Evolutionary conservation across 2,797 vertebrate species (phyloP).

Genomic region (Picus viridis): DNA sequence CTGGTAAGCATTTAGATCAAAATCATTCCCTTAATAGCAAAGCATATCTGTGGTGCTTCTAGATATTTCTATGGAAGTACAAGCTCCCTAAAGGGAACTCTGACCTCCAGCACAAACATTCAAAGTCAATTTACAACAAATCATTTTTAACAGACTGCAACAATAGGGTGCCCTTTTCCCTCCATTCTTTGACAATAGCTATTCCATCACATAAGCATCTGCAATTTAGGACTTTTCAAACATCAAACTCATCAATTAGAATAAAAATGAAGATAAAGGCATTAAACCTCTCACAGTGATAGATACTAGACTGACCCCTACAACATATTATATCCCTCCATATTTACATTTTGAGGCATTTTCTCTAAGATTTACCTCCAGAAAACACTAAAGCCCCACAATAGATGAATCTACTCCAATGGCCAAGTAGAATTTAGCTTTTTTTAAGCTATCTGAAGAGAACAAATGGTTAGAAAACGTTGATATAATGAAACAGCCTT

Average conservation of each 20-base stretch:
- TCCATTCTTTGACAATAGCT: constrained; percentile 70
- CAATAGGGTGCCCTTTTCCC: constrained; percentile 53
- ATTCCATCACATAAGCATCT: constrained; percentile 72
- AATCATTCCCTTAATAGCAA: constrained; percentile 44
- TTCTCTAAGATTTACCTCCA: constrained; percentile 39
- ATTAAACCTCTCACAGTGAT: constrained; percentile 71
- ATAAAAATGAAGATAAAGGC: constrained; percentile 73
- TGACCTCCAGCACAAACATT: constrained; percentile 78
- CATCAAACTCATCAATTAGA: constrained; percentile 79
- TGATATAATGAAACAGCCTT: constrained; percentile 7
- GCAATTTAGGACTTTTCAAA: constrained; percentile 82
- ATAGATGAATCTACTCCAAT: constrained; percentile 24
- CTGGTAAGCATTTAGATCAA: constrained; percentile 50
- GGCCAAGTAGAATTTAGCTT: constrained; percentile 28
- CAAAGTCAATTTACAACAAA: constrained; percentile 75
- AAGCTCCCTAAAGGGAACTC: constrained; percentile 76
- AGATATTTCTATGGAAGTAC: constrained; percentile 14
- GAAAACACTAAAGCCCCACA: constrained; percentile 5
- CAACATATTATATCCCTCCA: constrained; percentile 12
- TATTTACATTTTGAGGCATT: constrained; percentile 59
- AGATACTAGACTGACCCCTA: constrained; percentile 62
- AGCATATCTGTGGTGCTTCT: constrained; percentile 8
- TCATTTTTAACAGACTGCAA: constrained; percentile 64
- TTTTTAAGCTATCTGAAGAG: constrained; percentile 42
- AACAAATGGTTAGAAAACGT: not conserved